phyloP scores from a whole-genome alignment of 2,113 vertebrate genomes.

The Paramisgurnus dabryanus region DNA sequence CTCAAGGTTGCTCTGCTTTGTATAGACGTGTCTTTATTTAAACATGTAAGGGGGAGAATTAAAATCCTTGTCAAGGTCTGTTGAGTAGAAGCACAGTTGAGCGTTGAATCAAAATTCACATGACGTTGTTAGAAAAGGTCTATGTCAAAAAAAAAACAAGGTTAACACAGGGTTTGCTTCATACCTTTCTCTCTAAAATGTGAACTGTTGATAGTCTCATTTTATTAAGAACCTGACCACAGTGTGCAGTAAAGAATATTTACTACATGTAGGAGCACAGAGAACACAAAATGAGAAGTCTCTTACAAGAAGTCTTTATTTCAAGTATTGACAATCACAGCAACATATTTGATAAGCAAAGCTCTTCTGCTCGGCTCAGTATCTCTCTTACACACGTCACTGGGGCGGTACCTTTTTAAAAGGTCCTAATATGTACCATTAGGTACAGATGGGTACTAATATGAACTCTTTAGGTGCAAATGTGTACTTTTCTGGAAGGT shows the following conservation, averaged over 20 bases:
- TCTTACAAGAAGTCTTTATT: constrained; percentile 2
- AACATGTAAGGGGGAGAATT: constrained; percentile 23
- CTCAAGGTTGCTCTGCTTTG: constrained; percentile 52
- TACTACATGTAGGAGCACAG: not conserved
- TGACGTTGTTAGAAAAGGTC: constrained; percentile 42
- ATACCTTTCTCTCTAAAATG: constrained; percentile 26
- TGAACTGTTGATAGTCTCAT: not conserved
- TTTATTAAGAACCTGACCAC: constrained; percentile 7
- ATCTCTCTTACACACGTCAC: not conserved
- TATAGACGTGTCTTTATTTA: constrained; percentile 44
- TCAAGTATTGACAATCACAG: constrained; percentile 11
- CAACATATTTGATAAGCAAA: not conserved
- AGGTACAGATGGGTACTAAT: too few relatives aligned
- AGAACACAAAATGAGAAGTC: constrained; percentile 9
- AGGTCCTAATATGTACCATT: too few relatives aligned
- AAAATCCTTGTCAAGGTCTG: constrained; percentile 48
- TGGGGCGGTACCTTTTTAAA: too few relatives aligned
- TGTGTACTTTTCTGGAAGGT: too few relatives aligned
- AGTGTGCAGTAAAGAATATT: constrained; percentile 16
- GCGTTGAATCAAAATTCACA: constrained; percentile 20
- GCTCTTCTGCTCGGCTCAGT: not conserved
- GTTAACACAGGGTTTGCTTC: constrained; percentile 41
- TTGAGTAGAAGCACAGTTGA: constrained; percentile 27
- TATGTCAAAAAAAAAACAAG: constrained; percentile 42
- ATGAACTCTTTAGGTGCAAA: too few relatives aligned